phyloP scores from a whole-genome alignment of 2,113 vertebrate genomes.

The Mormoops blainvillei region DNA sequence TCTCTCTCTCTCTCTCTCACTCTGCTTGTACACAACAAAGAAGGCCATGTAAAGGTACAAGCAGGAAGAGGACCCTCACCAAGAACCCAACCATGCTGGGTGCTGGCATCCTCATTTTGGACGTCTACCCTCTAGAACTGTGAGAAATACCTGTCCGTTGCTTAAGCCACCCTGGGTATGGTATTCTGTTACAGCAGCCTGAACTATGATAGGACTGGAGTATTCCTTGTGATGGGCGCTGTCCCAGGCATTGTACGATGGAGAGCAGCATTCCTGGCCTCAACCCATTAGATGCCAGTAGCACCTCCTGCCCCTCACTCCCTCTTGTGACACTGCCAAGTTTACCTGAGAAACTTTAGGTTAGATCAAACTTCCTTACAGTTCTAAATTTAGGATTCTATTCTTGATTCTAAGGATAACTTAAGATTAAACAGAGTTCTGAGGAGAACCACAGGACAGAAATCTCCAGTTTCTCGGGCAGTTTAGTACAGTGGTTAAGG shows the following conservation, averaged over 20 bases:
- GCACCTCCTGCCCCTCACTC: background rate
- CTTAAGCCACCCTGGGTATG: background rate
- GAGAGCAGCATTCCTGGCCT: background rate
- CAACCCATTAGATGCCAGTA: background rate
- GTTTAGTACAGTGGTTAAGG: background rate
- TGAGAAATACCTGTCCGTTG: background rate
- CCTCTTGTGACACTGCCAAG: background rate
- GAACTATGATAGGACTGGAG: background rate
- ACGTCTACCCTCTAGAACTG: background rate
- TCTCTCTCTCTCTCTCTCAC: background rate
- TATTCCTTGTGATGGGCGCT: background rate
- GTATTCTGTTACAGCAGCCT: background rate
- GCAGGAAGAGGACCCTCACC: background rate
- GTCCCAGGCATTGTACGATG: background rate
- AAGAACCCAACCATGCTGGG: background rate
- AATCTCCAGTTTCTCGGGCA: background rate
- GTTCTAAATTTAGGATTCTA: background rate
- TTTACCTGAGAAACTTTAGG: background rate
- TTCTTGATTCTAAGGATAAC: background rate
- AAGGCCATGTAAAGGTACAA: background rate
- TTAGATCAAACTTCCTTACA: background rate
- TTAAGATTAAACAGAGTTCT: background rate
- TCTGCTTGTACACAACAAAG: background rate
- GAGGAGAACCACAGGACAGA: background rate
- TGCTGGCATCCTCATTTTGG: background rate